These are phyloP conservation scores for Drosophila takahashii DNA, from an alignment of 1,140 invertebrate species.

Conservation along the genomic window DNA sequence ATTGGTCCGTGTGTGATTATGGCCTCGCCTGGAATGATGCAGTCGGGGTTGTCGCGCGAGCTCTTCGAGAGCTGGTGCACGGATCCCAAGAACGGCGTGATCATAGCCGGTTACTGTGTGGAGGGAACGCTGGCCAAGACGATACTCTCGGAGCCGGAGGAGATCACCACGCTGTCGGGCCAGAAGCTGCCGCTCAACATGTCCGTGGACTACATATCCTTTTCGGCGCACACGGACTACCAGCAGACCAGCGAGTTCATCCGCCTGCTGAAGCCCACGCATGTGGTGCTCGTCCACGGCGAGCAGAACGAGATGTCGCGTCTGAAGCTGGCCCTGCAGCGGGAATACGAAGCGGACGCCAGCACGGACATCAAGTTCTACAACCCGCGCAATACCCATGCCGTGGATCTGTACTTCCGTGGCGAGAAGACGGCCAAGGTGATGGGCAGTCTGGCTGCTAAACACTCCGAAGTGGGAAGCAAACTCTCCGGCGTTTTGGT, in stretches of 20 bases:
- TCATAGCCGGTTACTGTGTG: slow-evolving; percentile 99
- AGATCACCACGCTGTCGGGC: slow-evolving; percentile 97
- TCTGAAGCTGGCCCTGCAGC: slow-evolving; percentile 95
- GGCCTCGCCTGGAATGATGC: slow-evolving; percentile 99
- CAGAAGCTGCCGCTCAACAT: slow-evolving; percentile 98
- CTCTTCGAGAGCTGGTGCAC: slow-evolving; percentile 99
- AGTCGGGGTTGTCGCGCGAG: slow-evolving; percentile 98
- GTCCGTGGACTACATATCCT: slow-evolving; percentile 99
- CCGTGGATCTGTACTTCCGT: slow-evolving; percentile 96
- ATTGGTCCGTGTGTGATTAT: slow-evolving; percentile 99
- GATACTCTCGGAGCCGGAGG: slow-evolving; percentile 98
- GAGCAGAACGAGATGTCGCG: slow-evolving; percentile 99
- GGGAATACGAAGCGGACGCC: slow-evolving; percentile 97
- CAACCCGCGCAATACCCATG: slow-evolving; percentile 98
- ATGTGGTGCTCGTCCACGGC: slow-evolving; percentile 98
- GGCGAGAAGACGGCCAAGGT: slow-evolving; percentile 99
- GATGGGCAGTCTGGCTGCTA: slow-evolving; percentile 95
- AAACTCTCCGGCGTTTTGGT: slow-evolving; percentile 97
- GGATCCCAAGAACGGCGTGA: slow-evolving; percentile 98
- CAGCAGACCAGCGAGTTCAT: slow-evolving; percentile 99
- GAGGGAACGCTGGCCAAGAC: slow-evolving; percentile 99
- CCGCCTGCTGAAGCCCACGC: slow-evolving; percentile 95
- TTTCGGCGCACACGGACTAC: slow-evolving; percentile 99
- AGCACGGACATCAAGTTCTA: slow-evolving; percentile 96
- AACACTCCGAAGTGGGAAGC: slow-evolving; percentile 91